Base-by-base conservation (phyloP, 2,888 invertebrate species). In the Diabrotica balteata region DNA sequence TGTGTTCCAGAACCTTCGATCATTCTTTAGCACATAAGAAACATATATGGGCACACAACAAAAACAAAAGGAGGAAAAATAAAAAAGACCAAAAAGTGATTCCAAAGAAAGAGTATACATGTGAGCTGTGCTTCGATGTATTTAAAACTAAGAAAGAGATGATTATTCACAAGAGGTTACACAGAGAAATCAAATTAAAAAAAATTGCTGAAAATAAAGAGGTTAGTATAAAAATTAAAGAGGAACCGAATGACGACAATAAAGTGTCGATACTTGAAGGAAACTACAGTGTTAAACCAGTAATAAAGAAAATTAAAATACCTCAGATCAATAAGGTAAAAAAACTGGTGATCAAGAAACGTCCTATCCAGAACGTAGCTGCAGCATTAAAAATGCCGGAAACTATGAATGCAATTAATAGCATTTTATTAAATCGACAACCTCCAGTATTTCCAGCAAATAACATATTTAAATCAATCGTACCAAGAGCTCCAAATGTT, bases 71-170 rank as follows among this genome's bases (percentile, higher is more conserved):
- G 42, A 7, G 51, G 17, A 17, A 62, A 58, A 44, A 53, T 52
- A 61, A 55, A 8, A 32, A 9, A 1, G 9, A 46, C 4, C 32
- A 46, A 2, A 55, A 44, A 44, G 57, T 57, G 7, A 10, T 11
- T 10, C 60, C 60, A 22, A 42, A 54, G 5, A 17, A 42, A 55
- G 60, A 70, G 10, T 52, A 69, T 7, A 69, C 59, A 7, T 77
- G 77, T 53, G 72, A 76, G n/a, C 54, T 73, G 8, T 77, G 77
- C 57, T 75, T 68, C 42, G 75, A 76, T 51, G 66, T 72, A 4
- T 78, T 77, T 45, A 45, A 55, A 8, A 63, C 69, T 5, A 70
- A 68, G 57, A 50, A 59, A 7, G 71, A 72, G 10, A 67, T 75
- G 43, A 67, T 72, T 4, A 66, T 72, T 8, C 77, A 78, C 53